phyloP scores from a whole-genome alignment of 2,113 vertebrate species.

The Pangasianodon gigas region DNA sequence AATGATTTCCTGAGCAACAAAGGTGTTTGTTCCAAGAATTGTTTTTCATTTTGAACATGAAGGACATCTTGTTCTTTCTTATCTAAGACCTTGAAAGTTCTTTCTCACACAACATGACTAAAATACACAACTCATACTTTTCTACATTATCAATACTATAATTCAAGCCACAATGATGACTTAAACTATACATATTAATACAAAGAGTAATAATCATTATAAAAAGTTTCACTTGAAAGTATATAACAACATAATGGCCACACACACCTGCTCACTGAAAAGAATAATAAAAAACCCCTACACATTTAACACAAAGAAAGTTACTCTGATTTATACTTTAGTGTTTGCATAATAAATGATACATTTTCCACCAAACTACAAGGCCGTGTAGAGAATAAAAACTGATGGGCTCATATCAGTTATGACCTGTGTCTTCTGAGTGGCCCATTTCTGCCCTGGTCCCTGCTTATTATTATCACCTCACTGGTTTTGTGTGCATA shows the following conservation, averaged over 20 bases:
- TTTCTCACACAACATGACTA: not conserved
- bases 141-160: not conserved
- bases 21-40: not conserved
- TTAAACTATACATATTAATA: not conserved
- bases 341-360: not conserved
- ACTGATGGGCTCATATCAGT: not conserved
- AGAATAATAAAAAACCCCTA: not conserved
- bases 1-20: not conserved
- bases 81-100: not conserved
- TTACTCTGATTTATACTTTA: not conserved
- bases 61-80: not conserved
- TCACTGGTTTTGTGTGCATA: not conserved
- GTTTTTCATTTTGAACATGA: not conserved
- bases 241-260: not conserved
- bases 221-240: not conserved
- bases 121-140: not conserved
- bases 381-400: not conserved
- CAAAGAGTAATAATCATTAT: not conserved
- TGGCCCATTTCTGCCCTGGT: not conserved
- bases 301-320: not conserved
- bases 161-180: not conserved
- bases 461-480: not conserved
- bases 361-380: not conserved
- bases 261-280: not conserved
- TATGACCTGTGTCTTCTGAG: not conserved